Evolutionary conservation across 1,140 invertebrate species (phyloP).

Genomic region (Bombus pyrosoma): DNA sequence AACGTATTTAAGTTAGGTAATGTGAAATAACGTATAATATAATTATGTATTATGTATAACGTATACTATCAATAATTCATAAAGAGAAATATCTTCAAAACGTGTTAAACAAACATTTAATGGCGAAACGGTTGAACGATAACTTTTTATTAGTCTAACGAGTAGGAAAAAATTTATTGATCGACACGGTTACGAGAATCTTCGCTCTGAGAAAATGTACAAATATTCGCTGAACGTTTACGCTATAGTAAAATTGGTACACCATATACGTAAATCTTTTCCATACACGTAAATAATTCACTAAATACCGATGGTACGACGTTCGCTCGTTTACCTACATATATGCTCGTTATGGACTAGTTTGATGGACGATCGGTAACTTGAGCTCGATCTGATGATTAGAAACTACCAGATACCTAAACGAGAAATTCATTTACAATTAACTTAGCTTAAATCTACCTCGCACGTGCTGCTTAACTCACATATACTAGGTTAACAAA

Average conservation of each 20-base stretch:
- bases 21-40: no score
- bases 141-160: no score
- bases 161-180: no score
- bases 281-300: not conserved
- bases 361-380: not conserved
- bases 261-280: not conserved
- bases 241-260: no score
- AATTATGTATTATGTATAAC: no score
- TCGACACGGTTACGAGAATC: no score
- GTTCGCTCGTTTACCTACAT: not conserved
- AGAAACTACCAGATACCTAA: not conserved
- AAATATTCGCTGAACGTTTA: not conserved
- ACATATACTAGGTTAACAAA: not conserved
- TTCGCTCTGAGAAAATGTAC: not conserved
- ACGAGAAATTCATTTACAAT: not conserved
- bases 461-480: slow-evolving; percentile 38
- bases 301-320: not conserved
- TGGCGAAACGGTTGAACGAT: no score
- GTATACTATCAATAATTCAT: no score
- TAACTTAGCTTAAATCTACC: slow-evolving; percentile 30
- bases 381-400: not conserved
- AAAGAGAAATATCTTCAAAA: no score
- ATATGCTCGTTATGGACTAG: not conserved
- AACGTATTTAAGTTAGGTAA: no score
- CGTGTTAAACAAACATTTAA: no score